Evolutionary conservation across 2,113 vertebrate species (phyloP).

Genomic region (Lichenostomus cassidix): DNA sequence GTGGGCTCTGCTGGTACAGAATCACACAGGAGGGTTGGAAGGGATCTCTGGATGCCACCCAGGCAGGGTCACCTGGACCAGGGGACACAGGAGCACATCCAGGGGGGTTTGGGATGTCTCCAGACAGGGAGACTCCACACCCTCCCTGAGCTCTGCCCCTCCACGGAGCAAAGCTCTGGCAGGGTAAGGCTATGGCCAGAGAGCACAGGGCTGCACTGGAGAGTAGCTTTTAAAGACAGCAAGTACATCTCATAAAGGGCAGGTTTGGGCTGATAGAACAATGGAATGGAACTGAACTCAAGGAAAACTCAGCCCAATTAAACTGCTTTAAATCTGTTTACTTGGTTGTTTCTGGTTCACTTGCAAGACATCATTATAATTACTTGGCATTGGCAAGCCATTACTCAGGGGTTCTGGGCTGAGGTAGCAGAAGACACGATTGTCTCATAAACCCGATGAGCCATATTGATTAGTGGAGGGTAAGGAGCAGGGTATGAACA

Average conservation of each 20-base stretch:
- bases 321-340: conserved; percentile 20
- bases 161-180: neutral
- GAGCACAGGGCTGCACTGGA: neutral
- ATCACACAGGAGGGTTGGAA: neutral
- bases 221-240: neutral
- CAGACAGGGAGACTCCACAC: neutral
- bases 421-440: neutral
- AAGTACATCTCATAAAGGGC: neutral
- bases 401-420: conserved; percentile 33
- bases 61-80: neutral
- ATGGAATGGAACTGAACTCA: neutral
- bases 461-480: neutral
- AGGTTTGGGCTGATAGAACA: neutral
- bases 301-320: neutral
- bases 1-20: neutral
- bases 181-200: fast-evolving
- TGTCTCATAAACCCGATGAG: conserved; percentile 42
- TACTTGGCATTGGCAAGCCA: conserved; percentile 16
- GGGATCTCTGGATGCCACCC: neutral
- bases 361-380: conserved; percentile 42
- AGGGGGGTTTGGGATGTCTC: neutral
- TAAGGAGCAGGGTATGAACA: neutral
- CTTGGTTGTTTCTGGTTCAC: conserved; percentile 45
- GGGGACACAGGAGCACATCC: neutral
- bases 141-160: neutral